A percentile compares a stretch with the other conserved stretches of the same genome.
phyloP scores from a whole-genome alignment of 37 sponge, comb jelly and placozoan species.

The Diacarnus erythraeanus region DNA sequence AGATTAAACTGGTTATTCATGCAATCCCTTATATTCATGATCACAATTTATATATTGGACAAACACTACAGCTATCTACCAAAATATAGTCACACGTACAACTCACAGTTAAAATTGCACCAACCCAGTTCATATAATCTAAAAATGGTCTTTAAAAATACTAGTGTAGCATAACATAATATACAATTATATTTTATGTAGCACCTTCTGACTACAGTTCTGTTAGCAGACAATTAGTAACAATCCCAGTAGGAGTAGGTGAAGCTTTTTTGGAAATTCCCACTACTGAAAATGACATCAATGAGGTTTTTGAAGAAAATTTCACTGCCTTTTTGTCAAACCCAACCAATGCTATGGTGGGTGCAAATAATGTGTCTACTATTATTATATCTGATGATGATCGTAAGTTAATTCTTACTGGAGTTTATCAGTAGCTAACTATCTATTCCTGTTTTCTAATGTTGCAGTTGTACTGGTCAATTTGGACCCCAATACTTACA shows the following conservation, averaged over 20 bases:
- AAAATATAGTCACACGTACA: too few relatives aligned
- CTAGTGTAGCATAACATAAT: too few relatives aligned
- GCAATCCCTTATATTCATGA: too few relatives aligned
- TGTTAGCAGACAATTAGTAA: too few relatives aligned
- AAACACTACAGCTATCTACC: too few relatives aligned
- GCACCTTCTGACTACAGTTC: too few relatives aligned
- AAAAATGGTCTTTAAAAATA: too few relatives aligned
- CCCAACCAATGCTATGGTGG: neutral
- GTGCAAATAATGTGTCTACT: neutral
- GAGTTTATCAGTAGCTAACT: neutral
- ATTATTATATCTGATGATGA: slow-evolving; percentile 40
- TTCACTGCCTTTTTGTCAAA: neutral
- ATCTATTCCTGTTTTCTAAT: neutral
- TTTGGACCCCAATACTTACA: slow-evolving; percentile 7
- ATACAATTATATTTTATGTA: too few relatives aligned
- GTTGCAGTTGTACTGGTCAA: slow-evolving; percentile 6
- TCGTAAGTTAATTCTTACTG: neutral
- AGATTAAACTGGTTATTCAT: too few relatives aligned
- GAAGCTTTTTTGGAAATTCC: neutral
- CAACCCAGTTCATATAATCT: too few relatives aligned
- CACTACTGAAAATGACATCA: slow-evolving; percentile 19
- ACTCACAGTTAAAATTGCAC: too few relatives aligned
- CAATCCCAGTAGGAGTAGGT: neutral
- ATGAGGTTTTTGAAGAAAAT: slow-evolving; percentile 22
- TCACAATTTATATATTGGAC: too few relatives aligned